Conservation (phyloP, 92 coral and sea anemone species). For the Palythoa caribaeorum region DNA sequence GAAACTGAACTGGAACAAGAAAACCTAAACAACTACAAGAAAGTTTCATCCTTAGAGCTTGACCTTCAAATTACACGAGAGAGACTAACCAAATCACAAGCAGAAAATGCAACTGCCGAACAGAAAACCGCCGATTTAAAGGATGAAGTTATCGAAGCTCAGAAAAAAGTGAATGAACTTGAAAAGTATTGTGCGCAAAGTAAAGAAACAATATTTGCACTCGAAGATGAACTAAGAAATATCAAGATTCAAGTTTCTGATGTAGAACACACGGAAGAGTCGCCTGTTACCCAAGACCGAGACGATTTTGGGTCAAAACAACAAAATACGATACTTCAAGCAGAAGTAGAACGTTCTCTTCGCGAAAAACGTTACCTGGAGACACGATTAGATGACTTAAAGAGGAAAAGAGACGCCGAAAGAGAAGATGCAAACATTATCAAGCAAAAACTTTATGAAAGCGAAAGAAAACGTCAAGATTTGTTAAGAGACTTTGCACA, state of each 20-base stretch:
- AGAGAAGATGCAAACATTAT: conserved; percentile 62
- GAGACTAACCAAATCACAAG: conserved; percentile 54
- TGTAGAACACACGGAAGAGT: conserved; percentile 41
- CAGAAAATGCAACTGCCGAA: conserved; percentile 57
- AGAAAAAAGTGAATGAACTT: conserved; percentile 72
- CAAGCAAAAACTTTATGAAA: conserved; percentile 62
- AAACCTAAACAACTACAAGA: conserved; percentile 73
- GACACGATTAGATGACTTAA: conserved; percentile 69
- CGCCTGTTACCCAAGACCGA: conserved; percentile 44
- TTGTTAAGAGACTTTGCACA: conserved; percentile 58
- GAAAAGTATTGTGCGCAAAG: conserved; percentile 71
- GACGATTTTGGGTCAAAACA: conserved; percentile 52
- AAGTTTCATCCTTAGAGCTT: conserved; percentile 69
- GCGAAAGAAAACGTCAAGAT: conserved; percentile 62
- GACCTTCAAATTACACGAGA: conserved; percentile 71
- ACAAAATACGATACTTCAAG: conserved; percentile 62
- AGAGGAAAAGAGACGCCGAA: conserved; percentile 62
- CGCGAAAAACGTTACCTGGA: conserved; percentile 66
- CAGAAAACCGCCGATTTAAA: conserved; percentile 59
- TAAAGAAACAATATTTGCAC: conserved; percentile 67
- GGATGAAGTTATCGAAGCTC: conserved; percentile 73
- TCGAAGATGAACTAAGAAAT: conserved; percentile 66
- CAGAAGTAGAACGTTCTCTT: conserved; percentile 55
- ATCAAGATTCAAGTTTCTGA: conserved; percentile 53
- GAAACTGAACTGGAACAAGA: conserved; percentile 78